Evolutionary conservation across 2,797 vertebrate species (phyloP).

Genomic region (Darevskia nairensis): DNA sequence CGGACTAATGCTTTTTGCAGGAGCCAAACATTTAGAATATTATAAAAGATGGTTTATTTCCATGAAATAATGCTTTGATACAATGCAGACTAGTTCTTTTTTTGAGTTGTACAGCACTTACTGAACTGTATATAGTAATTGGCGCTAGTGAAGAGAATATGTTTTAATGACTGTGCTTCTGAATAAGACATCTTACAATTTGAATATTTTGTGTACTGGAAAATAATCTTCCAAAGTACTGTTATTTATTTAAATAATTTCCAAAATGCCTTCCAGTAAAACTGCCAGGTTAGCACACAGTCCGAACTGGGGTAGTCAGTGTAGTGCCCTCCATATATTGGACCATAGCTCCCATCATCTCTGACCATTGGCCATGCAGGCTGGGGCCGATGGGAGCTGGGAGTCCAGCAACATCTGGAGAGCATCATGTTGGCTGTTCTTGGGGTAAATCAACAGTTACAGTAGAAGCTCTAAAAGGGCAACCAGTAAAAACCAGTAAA

Average conservation of each 20-base stretch:
- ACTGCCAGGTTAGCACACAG: not conserved
- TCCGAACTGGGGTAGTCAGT: not conserved
- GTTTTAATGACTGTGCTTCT: not conserved
- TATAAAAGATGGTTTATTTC: not conserved
- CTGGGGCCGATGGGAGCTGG: no score
- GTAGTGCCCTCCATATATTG: no score
- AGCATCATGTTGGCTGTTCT: no score
- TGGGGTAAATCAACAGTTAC: not conserved
- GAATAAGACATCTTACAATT: not conserved
- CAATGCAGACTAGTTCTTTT: not conserved
- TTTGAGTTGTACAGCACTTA: not conserved
- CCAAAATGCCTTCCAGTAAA: not conserved
- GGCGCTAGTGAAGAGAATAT: not conserved
- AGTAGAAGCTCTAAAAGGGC: not conserved
- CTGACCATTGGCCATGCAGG: no score
- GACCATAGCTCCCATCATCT: no score
- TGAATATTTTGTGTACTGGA: not conserved
- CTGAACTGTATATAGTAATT: not conserved
- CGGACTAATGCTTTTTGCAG: not conserved
- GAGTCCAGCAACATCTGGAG: no score
- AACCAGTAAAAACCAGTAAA: not conserved
- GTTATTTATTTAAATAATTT: not conserved
- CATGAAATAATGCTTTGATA: not conserved
- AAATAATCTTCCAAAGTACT: not conserved
- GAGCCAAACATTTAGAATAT: not conserved